Conservation (phyloP, 2,797 vertebrate species). For the Bucorvus abyssinicus region DNA sequence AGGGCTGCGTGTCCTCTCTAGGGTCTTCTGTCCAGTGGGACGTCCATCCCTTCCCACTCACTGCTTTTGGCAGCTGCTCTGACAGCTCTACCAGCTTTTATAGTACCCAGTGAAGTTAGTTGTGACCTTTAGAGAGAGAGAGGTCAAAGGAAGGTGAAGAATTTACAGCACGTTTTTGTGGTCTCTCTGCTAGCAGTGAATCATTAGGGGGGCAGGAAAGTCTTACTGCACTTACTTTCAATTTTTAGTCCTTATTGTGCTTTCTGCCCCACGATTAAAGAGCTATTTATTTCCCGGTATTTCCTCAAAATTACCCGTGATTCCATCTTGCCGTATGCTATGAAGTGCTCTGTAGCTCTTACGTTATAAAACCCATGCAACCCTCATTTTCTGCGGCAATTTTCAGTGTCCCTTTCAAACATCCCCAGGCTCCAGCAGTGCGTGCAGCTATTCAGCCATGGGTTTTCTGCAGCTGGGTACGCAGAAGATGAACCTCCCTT, state of each 20-base stretch:
- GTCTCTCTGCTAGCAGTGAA: background rate
- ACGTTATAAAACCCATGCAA: accelerated
- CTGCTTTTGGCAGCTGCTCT: background rate
- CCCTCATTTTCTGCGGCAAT: background rate
- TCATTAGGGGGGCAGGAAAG: background rate
- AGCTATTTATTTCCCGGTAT: background rate
- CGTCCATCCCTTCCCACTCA: background rate
- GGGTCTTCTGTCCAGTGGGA: background rate
- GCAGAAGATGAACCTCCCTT: background rate
- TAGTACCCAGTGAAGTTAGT: background rate
- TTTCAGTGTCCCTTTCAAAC: background rate
- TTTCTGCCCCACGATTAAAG: background rate
- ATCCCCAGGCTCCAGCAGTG: accelerated
- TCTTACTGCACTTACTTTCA: background rate
- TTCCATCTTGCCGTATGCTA: background rate
- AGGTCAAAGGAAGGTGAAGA: background rate
- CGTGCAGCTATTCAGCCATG: accelerated
- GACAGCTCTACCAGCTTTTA: background rate
- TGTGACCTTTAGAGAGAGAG: background rate
- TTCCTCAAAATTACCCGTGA: background rate
- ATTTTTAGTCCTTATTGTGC: background rate
- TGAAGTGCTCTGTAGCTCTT: background rate
- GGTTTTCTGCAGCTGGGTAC: background rate
- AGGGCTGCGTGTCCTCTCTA: background rate
- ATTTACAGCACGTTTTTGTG: background rate